Conservation (phyloP, 1,140 invertebrate genomes). For the Drosophila takahashii region DNA sequence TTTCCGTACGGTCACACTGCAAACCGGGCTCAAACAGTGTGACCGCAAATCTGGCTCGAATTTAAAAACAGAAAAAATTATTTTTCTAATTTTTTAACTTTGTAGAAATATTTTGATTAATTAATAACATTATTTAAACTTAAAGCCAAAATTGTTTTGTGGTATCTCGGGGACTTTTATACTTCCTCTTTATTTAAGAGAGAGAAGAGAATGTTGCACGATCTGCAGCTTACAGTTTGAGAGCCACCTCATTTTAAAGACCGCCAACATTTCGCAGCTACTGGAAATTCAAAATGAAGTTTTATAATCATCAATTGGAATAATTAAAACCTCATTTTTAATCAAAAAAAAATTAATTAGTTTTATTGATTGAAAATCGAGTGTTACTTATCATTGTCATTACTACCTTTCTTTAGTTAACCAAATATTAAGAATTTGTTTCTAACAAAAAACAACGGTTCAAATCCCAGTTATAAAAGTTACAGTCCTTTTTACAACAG, state of each 20-base stretch:
- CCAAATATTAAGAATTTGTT: too few relatives aligned
- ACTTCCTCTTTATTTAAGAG: neutral
- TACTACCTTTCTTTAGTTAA: too few relatives aligned
- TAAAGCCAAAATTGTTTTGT: too few relatives aligned
- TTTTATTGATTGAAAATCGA: too few relatives aligned
- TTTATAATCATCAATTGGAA: too few relatives aligned
- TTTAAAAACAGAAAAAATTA: neutral
- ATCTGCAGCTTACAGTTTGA: conserved; percentile 23
- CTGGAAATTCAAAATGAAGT: conserved; percentile 18
- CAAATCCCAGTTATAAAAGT: too few relatives aligned
- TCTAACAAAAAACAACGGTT: too few relatives aligned
- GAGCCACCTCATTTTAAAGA: neutral
- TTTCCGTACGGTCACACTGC: neutral
- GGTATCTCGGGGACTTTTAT: too few relatives aligned
- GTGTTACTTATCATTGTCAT: too few relatives aligned
- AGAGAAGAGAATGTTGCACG: neutral
- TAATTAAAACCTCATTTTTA: neutral
- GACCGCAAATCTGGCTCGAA: neutral
- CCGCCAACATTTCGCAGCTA: conserved; percentile 19
- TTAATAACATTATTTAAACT: too few relatives aligned
- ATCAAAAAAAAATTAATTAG: neutral
- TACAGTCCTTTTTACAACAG: neutral
- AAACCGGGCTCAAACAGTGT: conserved; percentile 1
- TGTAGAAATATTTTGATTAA: too few relatives aligned
- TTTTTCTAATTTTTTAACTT: neutral